phyloP scores from a whole-genome alignment of 1,140 invertebrate species.

The Drosophila setifemur region DNA sequence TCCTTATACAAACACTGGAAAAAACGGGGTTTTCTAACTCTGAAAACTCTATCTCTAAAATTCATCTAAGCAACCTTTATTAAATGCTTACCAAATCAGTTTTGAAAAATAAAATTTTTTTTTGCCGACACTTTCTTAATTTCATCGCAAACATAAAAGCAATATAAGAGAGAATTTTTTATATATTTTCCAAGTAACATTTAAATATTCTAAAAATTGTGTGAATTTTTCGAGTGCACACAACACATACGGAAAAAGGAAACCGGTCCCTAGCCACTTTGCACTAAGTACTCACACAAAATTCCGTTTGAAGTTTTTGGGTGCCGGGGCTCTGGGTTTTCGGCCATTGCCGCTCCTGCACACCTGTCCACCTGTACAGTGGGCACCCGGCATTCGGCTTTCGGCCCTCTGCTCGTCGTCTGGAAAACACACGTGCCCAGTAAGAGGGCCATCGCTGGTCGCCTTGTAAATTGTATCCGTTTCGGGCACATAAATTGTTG shows the following conservation, averaged over 20 bases:
- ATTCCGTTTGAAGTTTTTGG: slow-evolving; percentile 77
- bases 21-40: background rate
- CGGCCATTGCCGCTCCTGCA: slow-evolving; percentile 8
- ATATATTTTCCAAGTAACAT: too few species aligned
- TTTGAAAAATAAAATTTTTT: too few species aligned
- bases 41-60: too few species aligned
- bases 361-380: slow-evolving; percentile 51
- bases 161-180: too few species aligned
- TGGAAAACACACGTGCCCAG: slow-evolving; percentile 51
- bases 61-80: too few species aligned
- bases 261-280: slow-evolving; percentile 68
- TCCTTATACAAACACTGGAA: background rate
- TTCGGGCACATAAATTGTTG: slow-evolving; percentile 81
- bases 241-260: slow-evolving; percentile 38
- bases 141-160: too few species aligned
- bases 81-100: too few species aligned
- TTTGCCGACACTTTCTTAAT: too few species aligned
- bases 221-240: slow-evolving; percentile 3
- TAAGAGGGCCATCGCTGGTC: slow-evolving; percentile 43
- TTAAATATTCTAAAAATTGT: too few species aligned
- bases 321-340: slow-evolving; percentile 22
- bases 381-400: slow-evolving; percentile 14
- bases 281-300: slow-evolving; percentile 77
- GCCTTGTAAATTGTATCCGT: slow-evolving; percentile 80
- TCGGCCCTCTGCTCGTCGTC: slow-evolving; percentile 33